Conservation (phyloP, 2,888 invertebrate genomes). For the Melitaea athalia region DNA sequence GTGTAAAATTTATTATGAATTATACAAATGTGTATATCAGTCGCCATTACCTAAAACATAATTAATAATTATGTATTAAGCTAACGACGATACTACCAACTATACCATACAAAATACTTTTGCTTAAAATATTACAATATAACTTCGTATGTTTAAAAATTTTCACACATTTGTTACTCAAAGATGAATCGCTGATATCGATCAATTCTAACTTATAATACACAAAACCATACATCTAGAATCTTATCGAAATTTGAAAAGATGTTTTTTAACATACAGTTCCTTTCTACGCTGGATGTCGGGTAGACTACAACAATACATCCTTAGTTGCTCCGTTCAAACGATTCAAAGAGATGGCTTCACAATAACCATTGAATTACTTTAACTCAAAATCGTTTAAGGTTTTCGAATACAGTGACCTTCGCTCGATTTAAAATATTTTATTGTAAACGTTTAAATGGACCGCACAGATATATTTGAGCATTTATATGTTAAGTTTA, state of each 20-base stretch:
- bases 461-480: too few relatives aligned
- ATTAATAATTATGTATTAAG: too few relatives aligned
- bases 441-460: not conserved
- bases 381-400: constrained; percentile 38
- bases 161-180: too few relatives aligned
- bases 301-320: constrained; percentile 15
- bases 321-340: constrained; percentile 7
- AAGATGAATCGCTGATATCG: too few relatives aligned
- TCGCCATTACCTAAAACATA: too few relatives aligned
- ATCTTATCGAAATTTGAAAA: constrained; percentile 11
- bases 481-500: too few relatives aligned
- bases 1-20: too few relatives aligned
- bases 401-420: constrained; percentile 44
- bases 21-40: too few relatives aligned
- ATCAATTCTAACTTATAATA: not conserved
- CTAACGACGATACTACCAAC: too few relatives aligned
- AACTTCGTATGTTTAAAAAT: too few relatives aligned
- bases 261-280: constrained; percentile 12
- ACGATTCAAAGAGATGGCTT: constrained; percentile 44
- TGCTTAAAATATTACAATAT: too few relatives aligned
- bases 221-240: not conserved
- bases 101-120: too few relatives aligned
- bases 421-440: not conserved
- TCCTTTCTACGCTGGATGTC: constrained; percentile 11
- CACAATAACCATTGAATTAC: constrained; percentile 43